A percentile compares a stretch with the other conserved stretches of the same genome.
These are phyloP conservation scores for Bacillus rossius DNA, from an alignment of 1,140 invertebrate species.

Conservation along the genomic window DNA sequence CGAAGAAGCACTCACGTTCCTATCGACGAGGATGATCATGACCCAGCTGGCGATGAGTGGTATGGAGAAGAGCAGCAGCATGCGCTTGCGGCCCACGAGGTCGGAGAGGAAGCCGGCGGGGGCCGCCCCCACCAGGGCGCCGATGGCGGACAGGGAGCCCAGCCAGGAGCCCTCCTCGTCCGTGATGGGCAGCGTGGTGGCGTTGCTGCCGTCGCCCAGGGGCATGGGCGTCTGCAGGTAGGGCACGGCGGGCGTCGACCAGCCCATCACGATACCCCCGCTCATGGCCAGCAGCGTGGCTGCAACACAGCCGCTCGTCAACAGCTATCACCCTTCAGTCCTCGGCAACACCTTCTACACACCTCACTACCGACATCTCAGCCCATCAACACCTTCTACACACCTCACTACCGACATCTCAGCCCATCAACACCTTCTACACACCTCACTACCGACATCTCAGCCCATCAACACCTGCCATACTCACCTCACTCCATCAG, in stretches of 20 bases:
- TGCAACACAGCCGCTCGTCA: too few relatives aligned
- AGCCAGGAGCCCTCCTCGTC: conserved; percentile 9
- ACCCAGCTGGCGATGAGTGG: conserved; percentile 3
- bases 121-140: conserved; percentile 2
- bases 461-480: too few relatives aligned
- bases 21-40: conserved; percentile 26
- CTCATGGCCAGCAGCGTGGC: background rate
- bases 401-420: too few relatives aligned
- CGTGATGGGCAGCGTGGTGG: background rate
- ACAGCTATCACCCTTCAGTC: too few relatives aligned
- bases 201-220: background rate
- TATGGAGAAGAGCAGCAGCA: background rate
- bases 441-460: too few relatives aligned
- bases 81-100: background rate
- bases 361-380: too few relatives aligned
- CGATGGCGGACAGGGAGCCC: background rate
- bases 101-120: conserved; percentile 18
- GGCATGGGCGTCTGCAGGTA: background rate
- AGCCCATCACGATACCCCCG: background rate
- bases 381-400: too few relatives aligned
- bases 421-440: too few relatives aligned
- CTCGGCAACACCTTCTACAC: too few relatives aligned
- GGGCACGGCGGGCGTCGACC: conserved; percentile 6
- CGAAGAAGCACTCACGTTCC: too few relatives aligned
- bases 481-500: too few relatives aligned